Evolutionary conservation across 1,140 invertebrate species (phyloP).

Genomic region (Adoxophyes honmai): DNA sequence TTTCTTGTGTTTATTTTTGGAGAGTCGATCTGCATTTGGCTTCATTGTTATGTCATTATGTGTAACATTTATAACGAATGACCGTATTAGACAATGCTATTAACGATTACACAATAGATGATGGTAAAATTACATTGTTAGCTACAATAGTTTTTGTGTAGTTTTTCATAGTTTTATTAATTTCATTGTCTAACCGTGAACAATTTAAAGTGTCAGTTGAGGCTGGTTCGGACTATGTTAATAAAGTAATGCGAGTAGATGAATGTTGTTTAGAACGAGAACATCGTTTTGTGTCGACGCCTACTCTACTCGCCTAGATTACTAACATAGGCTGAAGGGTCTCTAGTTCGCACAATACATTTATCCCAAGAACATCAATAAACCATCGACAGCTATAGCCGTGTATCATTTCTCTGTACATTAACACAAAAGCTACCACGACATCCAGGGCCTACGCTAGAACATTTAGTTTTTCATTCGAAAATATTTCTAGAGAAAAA

Average conservation of each 20-base stretch:
- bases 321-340: too few species aligned
- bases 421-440: constrained; percentile 64
- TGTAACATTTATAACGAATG: not conserved
- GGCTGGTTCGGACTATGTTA: constrained; percentile 17
- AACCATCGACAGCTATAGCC: constrained; percentile 3
- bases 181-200: constrained; percentile 1
- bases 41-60: constrained; percentile 11
- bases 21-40: constrained; percentile 13
- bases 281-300: too few species aligned
- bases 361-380: constrained; percentile 23
- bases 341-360: not conserved
- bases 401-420: constrained; percentile 29
- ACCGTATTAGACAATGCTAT: constrained; percentile 18
- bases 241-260: constrained; percentile 18
- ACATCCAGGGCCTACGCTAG: constrained; percentile 66
- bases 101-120: not conserved
- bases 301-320: too few species aligned
- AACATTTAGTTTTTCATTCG: constrained; percentile 61
- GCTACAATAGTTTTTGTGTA: not conserved
- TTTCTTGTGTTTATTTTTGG: constrained; percentile 30
- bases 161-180: constrained; percentile 4
- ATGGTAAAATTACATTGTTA: too few species aligned
- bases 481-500: constrained; percentile 73
- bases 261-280: not conserved
- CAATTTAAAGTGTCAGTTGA: constrained; percentile 29